A percentile compares a stretch with the other conserved stretches of the same genome.
Evolutionary conservation across 2,113 vertebrate species (phyloP).

Genomic region (Laterallus jamaicensis): DNA sequence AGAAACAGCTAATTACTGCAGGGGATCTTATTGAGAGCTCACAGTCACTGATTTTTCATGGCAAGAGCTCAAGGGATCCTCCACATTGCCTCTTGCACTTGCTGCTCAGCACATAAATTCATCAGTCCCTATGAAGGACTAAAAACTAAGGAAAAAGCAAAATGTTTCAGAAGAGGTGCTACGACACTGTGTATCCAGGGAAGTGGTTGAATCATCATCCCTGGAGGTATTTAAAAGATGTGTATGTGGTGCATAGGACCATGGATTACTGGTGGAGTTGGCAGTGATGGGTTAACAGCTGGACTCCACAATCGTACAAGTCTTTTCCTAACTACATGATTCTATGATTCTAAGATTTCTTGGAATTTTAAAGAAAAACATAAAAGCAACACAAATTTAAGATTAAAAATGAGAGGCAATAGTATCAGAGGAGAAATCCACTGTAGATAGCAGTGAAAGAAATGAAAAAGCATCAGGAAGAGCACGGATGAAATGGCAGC

Average conservation of each 20-base stretch:
- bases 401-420: not conserved
- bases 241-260: not conserved
- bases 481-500: not conserved
- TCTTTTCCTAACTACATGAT: not conserved
- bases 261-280: not conserved
- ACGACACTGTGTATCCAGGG: not conserved
- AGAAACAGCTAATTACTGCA: constrained; percentile 52
- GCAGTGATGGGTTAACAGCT: not conserved
- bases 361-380: not conserved
- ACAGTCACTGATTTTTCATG: not conserved
- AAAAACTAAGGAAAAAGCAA: not conserved
- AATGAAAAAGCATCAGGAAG: not conserved
- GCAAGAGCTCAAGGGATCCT: constrained; percentile 21
- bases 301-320: not conserved
- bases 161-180: not conserved
- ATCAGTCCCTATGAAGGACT: not conserved
- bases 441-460: not conserved
- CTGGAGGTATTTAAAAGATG: not conserved
- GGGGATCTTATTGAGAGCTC: constrained; percentile 20
- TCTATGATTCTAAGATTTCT: not conserved
- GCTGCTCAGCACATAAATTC: not conserved
- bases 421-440: not conserved
- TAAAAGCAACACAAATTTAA: not conserved
- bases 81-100: not conserved
- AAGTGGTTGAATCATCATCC: not conserved